A percentile compares a stretch with the other conserved stretches of the same genome.
These are phyloP conservation scores for Macroramphosus scolopax DNA, from an alignment of 2,797 vertebrate genomes.

Conservation along the genomic window DNA sequence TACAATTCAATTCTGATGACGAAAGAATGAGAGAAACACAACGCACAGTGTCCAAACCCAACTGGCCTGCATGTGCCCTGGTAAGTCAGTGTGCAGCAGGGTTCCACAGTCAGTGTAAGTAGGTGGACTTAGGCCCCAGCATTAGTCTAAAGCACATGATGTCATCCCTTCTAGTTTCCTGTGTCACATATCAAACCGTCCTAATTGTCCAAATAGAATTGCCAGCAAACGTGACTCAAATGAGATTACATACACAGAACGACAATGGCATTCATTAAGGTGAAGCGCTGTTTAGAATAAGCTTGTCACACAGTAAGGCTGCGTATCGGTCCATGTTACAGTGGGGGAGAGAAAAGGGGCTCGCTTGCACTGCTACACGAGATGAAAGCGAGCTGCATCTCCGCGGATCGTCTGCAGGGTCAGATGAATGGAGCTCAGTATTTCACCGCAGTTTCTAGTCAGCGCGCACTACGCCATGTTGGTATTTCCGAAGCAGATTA, in stretches of 20 bases:
- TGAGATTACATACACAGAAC: too few species aligned
- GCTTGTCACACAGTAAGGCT: too few species aligned
- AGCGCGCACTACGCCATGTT: constrained; percentile 79
- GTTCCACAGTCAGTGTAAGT: constrained; percentile 56
- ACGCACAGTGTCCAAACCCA: constrained; percentile 59
- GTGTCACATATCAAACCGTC: constrained; percentile 20
- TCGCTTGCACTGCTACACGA: neutral
- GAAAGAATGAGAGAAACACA: constrained; percentile 19
- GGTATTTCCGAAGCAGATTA: constrained; percentile 79
- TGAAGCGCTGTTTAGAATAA: too few species aligned
- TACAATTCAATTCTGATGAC: constrained; percentile 7
- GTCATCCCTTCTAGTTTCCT: constrained; percentile 61
- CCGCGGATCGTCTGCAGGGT: constrained; percentile 61
- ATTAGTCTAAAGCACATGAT: constrained; percentile 70
- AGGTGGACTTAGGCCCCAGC: constrained; percentile 70
- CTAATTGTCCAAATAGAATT: neutral
- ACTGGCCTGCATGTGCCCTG: constrained; percentile 69
- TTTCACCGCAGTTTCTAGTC: constrained; percentile 76
- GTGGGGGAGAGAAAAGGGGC: too few species aligned
- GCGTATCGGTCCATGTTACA: too few species aligned
- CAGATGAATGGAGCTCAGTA: constrained; percentile 73
- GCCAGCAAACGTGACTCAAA: neutral
- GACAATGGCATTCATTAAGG: too few species aligned
- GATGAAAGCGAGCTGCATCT: constrained; percentile 58
- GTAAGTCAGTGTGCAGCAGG: constrained; percentile 58